These are phyloP conservation scores for Rhizomys pruinosus DNA, from an alignment of 2,113 vertebrate genomes.

Conservation along the genomic window DNA sequence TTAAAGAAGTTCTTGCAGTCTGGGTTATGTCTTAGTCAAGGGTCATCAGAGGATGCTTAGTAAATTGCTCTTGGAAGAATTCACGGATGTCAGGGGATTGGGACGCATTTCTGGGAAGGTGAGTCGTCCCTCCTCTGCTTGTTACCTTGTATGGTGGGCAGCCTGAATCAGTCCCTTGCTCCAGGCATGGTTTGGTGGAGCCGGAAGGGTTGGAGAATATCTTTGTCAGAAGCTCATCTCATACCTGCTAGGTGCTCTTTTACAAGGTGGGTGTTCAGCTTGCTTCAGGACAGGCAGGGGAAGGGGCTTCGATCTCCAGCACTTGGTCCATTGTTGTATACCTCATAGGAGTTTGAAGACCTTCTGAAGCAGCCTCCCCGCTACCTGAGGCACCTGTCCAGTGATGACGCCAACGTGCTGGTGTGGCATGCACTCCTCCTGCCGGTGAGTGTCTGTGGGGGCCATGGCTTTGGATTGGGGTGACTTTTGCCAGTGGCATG, in stretches of 20 bases:
- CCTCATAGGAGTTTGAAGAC: conserved; percentile 81
- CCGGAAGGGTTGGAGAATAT: background rate
- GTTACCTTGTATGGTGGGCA: background rate
- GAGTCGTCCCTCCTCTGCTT: too few relatives aligned
- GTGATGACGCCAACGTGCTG: conserved; percentile 53
- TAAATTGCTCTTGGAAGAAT: background rate
- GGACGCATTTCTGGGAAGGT: background rate
- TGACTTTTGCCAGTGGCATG: background rate
- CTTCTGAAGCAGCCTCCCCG: background rate
- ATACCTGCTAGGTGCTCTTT: background rate
- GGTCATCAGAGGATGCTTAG: background rate
- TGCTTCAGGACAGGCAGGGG: accelerated
- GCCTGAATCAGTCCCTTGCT: background rate
- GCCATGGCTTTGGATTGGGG: background rate
- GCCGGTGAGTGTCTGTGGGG: conserved; percentile 74
- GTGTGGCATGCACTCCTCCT: conserved; percentile 80
- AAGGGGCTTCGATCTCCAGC: background rate
- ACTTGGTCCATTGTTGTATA: background rate
- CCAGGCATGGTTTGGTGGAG: background rate
- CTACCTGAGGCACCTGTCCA: conserved; percentile 68
- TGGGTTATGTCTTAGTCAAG: background rate
- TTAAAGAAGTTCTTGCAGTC: background rate
- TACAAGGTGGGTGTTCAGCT: background rate
- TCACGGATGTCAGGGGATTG: background rate
- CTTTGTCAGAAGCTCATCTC: background rate